phyloP scores from a whole-genome alignment of 2,888 invertebrate genomes.

The Eupithecia abbreviata region DNA sequence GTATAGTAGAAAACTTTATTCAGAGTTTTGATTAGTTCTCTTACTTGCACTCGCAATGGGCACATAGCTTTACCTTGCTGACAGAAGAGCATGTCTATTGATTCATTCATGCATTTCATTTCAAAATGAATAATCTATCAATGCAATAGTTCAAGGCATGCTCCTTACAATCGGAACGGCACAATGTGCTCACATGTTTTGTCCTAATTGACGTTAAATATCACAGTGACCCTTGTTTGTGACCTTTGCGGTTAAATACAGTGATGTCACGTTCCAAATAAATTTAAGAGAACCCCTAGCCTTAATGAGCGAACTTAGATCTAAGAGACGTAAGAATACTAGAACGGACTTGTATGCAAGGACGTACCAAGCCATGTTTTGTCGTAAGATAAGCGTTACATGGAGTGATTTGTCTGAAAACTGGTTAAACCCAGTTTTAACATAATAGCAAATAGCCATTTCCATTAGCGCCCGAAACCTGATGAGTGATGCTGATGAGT shows the following conservation, averaged over 20 bases:
- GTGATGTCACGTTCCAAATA: not conserved
- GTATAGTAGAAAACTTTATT: not conserved
- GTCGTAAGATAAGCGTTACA: not conserved
- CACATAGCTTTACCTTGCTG: not conserved
- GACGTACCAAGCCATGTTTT: not conserved
- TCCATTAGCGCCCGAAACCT: too few species aligned
- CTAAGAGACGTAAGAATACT: not conserved
- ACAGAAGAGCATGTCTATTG: slow-evolving; percentile 2
- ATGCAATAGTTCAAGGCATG: slow-evolving; percentile 27
- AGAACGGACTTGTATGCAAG: not conserved
- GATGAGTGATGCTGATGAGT: too few species aligned
- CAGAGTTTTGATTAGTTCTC: not conserved
- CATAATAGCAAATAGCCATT: not conserved
- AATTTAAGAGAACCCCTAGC: slow-evolving; percentile 1
- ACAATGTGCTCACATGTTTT: slow-evolving; percentile 30
- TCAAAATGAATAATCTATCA: slow-evolving; percentile 3
- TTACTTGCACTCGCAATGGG: not conserved
- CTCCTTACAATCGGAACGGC: slow-evolving; percentile 19
- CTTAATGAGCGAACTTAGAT: not conserved
- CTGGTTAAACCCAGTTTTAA: not conserved
- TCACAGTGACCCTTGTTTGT: slow-evolving; percentile 24
- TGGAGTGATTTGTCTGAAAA: not conserved
- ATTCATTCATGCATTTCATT: slow-evolving; percentile 8
- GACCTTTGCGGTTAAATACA: slow-evolving; percentile 12
- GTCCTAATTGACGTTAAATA: slow-evolving; percentile 39